Evolutionary conservation across 2,113 vertebrate genomes (phyloP).

Genomic region (Heterotilapia buettikoferi): DNA sequence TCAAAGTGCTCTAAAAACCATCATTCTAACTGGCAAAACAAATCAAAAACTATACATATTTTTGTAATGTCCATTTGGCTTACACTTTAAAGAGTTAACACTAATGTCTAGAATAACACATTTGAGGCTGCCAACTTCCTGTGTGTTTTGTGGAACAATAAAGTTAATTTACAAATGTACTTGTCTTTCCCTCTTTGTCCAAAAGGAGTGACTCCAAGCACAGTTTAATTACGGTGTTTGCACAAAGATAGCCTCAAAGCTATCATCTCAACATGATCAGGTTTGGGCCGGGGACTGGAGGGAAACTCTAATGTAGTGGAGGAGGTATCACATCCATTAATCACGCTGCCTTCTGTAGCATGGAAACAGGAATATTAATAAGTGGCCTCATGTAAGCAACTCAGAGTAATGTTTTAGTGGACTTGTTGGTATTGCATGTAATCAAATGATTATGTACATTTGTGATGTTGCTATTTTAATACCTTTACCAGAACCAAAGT

Average conservation of each 20-base stretch:
- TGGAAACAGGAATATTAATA: constrained; percentile 6
- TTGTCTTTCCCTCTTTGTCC: background rate
- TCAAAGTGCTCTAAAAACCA: background rate
- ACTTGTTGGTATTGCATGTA: background rate
- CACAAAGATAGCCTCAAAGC: background rate
- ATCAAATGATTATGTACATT: background rate
- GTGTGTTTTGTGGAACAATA: background rate
- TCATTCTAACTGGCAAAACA: background rate
- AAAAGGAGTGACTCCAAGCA: background rate
- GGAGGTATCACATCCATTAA: background rate
- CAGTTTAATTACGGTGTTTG: background rate
- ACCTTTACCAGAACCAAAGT: background rate
- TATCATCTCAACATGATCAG: background rate
- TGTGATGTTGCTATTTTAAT: background rate
- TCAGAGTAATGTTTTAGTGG: background rate
- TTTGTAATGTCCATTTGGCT: background rate
- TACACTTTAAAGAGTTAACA: background rate
- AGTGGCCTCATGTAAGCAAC: background rate
- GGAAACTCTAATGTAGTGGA: background rate
- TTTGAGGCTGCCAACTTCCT: background rate
- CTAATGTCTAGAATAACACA: background rate
- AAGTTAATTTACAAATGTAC: background rate
- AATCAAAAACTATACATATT: background rate
- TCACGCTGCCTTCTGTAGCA: background rate
- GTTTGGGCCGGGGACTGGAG: background rate